Evolutionary conservation across 1,140 invertebrate species (phyloP), one percentile per base, ranked within the genome.

Genomic region (Diuraphis noxia): DNA sequence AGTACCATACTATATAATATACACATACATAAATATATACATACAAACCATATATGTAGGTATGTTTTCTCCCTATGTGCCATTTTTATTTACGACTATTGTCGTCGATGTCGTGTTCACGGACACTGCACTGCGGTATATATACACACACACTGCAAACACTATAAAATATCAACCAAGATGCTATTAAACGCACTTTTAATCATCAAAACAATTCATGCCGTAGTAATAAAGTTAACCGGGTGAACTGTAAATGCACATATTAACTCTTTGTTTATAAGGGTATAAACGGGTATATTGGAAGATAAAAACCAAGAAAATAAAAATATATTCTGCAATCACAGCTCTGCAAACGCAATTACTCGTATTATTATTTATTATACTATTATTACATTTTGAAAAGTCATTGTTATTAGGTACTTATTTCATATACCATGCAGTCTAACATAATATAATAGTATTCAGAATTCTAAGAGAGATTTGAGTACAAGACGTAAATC

Each of bases 191-290:
- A 88, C 52, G 30, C 52, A 40, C 49, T 88, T 88, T 88, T 63
- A 38, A 88, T 63, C 86, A 63, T 88, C 40, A 63, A 88, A 88
- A 88, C 86, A 40, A 88, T 88, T 88, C 86, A 63, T 41, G 40
- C 25, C 21, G 30, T 40, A 17, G 49, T 63, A 88, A 88, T 88
- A 88, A 88, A 56, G 40, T 88, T 30, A n/a, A 72, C 25, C 38
- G 36, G 49, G 36, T 19, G 49, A 63, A 88, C 86, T 56, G 49
- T 88, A 40, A 63, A 86, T 86, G 43, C 84, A 34, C 41, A 10
- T 36, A 84, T 84, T 84, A 49, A 23, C 23, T 8, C 49, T 40
- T 88, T 88, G 49, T 63, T 56, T 88, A 36, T 56, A 40, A 63
- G 49, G 49, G 52, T 30, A 21, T 46, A 63, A 56, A 40, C 52